Evolutionary conservation across 35 echinoderm and acorn worm genomes (phyloP).

Genomic region (Apostichopus parvimensis): DNA sequence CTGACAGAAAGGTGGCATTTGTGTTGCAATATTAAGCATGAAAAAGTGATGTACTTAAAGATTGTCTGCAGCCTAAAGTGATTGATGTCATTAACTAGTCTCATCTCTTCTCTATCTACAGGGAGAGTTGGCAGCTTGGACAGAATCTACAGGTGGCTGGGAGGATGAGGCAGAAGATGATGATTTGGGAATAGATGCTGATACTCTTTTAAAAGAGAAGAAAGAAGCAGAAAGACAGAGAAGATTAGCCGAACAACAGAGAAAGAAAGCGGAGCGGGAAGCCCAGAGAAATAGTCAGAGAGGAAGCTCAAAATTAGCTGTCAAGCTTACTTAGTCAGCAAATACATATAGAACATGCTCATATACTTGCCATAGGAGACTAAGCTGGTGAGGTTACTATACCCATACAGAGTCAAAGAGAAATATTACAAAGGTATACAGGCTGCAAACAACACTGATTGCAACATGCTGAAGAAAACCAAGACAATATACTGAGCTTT

Average conservation of each 20-base stretch:
- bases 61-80: too few species aligned
- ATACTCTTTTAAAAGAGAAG: constrained; percentile 47
- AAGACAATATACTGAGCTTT: background rate
- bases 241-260: constrained; percentile 49
- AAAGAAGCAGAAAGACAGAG: constrained; percentile 23
- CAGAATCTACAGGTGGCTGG: constrained; percentile 31
- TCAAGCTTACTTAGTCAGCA: constrained; percentile 23
- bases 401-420: too few species aligned
- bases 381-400: background rate
- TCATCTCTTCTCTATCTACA: background rate
- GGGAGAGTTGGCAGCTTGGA: constrained; percentile 42
- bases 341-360: background rate
- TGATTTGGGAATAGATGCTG: constrained; percentile 40
- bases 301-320: constrained; percentile 37
- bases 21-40: too few species aligned
- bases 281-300: constrained; percentile 35
- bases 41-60: too few species aligned
- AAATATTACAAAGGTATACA: too few species aligned
- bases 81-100: too few species aligned
- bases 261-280: constrained; percentile 54
- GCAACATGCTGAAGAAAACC: background rate
- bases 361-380: background rate
- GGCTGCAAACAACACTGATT: too few species aligned
- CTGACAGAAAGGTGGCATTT: too few species aligned
- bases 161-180: constrained; percentile 58